phyloP scores from a whole-genome alignment of 2,113 vertebrate genomes.

The Paradoxurus hermaphroditus region DNA sequence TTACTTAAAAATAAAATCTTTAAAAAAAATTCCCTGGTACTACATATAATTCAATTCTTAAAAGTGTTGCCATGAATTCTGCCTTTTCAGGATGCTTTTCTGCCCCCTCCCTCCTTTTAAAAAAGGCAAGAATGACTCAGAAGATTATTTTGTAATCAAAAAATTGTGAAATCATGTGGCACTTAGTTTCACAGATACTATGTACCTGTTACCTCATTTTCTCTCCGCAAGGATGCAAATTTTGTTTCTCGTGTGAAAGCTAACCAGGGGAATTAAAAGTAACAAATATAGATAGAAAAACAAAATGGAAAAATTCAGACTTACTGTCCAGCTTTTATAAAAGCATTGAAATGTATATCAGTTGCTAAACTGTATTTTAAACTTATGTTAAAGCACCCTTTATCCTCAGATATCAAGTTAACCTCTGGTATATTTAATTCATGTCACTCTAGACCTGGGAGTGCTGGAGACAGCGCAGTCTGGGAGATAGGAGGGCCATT shows the following conservation, averaged over 20 bases:
- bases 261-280: neutral
- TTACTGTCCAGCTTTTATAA: neutral
- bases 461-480: no score
- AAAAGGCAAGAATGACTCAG: neutral
- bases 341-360: neutral
- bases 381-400: neutral
- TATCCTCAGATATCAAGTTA: neutral
- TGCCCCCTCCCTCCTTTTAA: neutral
- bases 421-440: neutral
- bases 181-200: neutral
- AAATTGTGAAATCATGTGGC: neutral
- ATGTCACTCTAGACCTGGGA: neutral
- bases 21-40: neutral
- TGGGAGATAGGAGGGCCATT: neutral
- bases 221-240: neutral
- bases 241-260: neutral
- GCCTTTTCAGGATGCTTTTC: neutral
- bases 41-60: neutral
- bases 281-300: neutral
- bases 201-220: neutral
- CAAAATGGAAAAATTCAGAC: neutral
- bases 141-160: neutral
- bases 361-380: neutral
- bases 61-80: neutral
- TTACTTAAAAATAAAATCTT: no score